phyloP scores from a whole-genome alignment of 2,113 vertebrate species.

The Neolamprologus modestus region DNA sequence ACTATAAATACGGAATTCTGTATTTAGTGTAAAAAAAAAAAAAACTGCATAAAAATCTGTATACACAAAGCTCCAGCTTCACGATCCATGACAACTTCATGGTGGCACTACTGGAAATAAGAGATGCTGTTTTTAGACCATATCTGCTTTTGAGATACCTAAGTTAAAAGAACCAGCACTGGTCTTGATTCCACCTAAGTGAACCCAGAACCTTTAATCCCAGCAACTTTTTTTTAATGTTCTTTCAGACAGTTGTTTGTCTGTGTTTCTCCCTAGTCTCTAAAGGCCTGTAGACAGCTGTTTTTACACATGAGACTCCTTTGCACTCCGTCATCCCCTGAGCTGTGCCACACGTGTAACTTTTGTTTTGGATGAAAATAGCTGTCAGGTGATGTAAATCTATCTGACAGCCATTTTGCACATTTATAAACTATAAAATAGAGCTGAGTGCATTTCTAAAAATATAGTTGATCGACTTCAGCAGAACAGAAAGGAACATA shows the following conservation, averaged over 20 bases:
- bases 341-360: neutral
- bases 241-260: neutral
- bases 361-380: neutral
- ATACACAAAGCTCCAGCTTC: neutral
- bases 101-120: neutral
- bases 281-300: neutral
- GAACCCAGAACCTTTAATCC: neutral
- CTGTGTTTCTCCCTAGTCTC: neutral
- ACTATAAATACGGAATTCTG: neutral
- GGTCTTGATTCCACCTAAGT: neutral
- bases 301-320: neutral
- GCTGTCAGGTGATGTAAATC: neutral
- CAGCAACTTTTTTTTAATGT: neutral
- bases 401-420: neutral
- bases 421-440: neutral
- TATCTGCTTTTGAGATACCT: neutral
- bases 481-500: neutral
- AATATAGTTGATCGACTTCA: neutral
- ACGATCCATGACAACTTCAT: neutral
- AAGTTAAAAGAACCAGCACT: neutral
- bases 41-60: neutral
- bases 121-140: neutral
- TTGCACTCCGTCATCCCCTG: neutral
- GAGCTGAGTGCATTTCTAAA: neutral
- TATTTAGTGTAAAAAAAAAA: neutral